phyloP scores from a whole-genome alignment of 2,113 vertebrate species.

The Tragelaphus scriptus region DNA sequence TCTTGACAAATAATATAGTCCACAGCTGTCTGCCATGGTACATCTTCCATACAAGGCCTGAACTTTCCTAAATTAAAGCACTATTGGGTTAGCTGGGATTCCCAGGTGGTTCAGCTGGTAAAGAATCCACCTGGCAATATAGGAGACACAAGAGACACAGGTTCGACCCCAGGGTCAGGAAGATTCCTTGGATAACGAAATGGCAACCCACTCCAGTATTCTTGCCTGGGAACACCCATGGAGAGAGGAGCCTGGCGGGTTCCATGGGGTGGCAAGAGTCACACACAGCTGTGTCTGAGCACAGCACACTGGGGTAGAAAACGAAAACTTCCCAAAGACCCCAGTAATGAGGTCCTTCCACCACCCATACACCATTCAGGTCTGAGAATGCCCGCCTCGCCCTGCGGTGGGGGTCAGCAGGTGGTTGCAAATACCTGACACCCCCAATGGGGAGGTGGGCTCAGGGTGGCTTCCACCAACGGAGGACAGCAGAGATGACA shows the following conservation, averaged over 20 bases:
- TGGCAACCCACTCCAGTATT: background rate
- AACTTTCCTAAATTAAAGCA: too few relatives aligned
- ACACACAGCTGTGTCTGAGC: background rate
- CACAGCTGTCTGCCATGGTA: fast-evolving
- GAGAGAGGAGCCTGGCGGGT: background rate
- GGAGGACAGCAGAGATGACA: background rate
- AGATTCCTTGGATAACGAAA: background rate
- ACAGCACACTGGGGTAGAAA: background rate
- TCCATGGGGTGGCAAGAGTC: background rate
- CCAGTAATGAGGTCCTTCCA: fast-evolving
- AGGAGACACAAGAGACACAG: background rate
- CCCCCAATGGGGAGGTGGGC: background rate
- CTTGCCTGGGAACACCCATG: background rate
- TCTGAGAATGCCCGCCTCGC: fast-evolving
- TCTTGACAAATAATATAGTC: background rate
- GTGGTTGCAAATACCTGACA: background rate
- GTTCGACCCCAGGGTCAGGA: background rate
- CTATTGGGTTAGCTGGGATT: background rate
- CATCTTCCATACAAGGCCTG: background rate
- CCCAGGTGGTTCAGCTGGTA: background rate
- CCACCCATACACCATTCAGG: background rate
- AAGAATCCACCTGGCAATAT: background rate
- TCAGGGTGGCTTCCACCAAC: background rate
- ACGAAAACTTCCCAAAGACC: background rate
- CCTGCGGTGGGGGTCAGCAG: background rate